Evolutionary conservation across 2,888 invertebrate species (phyloP), one percentile per base, ranked within the genome.

Genomic region (Chrysopilus asiliformis): DNA sequence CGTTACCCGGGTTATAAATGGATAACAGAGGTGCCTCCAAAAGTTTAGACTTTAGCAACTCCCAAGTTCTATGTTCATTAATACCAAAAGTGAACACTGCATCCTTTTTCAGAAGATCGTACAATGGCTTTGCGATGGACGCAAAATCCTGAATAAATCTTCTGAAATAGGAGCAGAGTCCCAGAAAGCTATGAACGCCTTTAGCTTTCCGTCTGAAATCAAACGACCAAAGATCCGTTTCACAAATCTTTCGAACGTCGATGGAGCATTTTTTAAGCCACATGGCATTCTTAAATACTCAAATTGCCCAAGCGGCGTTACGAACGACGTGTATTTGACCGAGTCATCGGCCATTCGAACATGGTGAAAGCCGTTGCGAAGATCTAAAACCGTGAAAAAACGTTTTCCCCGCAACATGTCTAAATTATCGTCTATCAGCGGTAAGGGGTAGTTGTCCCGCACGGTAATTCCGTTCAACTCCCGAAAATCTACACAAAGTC

Each of bases 71-170:
- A 4, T 27, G 8, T 16, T 38, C 29, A 13, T 39, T 29, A 7
- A 25, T 26, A 8, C 27, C 25, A 32, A 45, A 41, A n/a, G 34
- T 12, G 31, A 36, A 42, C 4, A 27, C 20, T 0, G 27, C 20
- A 16, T 32, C 17, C 14, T 33, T 32, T 17, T 29, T 35, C 6
- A 26, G 3, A 2, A 35, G 13, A 37, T 53, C 46, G 32, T 53
- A 47, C 6, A 57, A 35, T 1, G 55, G 55, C 33, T 49, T 47
- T 4, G 55, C 52, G 9, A 42, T 46, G 4, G 16, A 6, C 4
- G 39, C 50, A 43, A 36, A 47, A 10, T 34, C 14, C 4, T n/a
- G 18, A 12, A 44, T 32, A 20, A 43, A 44, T 26, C 31, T 34
- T n/a, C n/a, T n/a, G n/a, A n/a, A n/a, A n/a, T n/a, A n/a, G n/a